These are phyloP conservation scores for human DNA, from an alignment of 2,113 vertebrate species.

Conservation along the genomic window GRCh38 chr13:60646501-60647000, in stretches of 20 bases:
- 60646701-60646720: neutral
- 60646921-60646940: neutral
- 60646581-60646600: neutral
- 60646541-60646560: neutral
- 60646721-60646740: neutral
- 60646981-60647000: constrained; percentile 70
- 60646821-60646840: neutral
- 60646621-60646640: neutral
- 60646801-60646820: neutral
- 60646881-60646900: neutral
- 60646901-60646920: neutral
- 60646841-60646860: accelerated
- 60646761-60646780: neutral
- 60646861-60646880: neutral
- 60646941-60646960: constrained; percentile 16
- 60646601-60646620: neutral
- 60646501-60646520: neutral
- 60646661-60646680: neutral
- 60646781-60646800: accelerated
- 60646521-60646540: neutral
- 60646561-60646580: neutral
- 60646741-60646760: neutral
- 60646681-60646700: neutral
- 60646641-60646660: neutral
- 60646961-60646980: constrained; percentile 15